Evolutionary conservation across 2,113 vertebrate species (phyloP).

Genomic region (Entelurus aequoreus): DNA sequence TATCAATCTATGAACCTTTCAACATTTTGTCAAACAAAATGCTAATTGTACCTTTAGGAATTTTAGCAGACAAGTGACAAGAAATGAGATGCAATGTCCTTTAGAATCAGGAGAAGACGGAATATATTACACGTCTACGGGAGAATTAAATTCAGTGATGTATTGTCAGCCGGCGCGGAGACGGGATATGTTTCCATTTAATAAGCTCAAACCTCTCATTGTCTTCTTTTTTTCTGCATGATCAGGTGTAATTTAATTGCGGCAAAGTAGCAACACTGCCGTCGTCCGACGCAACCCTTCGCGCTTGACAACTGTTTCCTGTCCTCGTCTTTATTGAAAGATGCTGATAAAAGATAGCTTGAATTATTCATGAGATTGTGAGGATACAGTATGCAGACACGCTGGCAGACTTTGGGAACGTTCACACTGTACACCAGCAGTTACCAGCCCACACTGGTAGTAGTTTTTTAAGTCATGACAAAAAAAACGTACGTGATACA

Average conservation of each 20-base stretch:
- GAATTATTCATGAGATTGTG: conserved; percentile 10
- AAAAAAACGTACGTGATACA: no score
- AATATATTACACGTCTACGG: conserved; percentile 79
- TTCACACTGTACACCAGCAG: neutral
- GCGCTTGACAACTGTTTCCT: neutral
- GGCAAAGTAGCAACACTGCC: conserved; percentile 1
- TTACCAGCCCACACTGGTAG: neutral
- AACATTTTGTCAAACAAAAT: conserved; percentile 99
- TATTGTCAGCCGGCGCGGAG: conserved; percentile 2
- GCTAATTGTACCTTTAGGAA: conserved; percentile 99
- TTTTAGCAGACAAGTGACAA: conserved; percentile 98
- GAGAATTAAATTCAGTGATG: conserved; percentile 2
- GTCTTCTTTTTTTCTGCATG: neutral
- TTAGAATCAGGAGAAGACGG: conserved; percentile 90
- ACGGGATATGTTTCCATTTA: conserved; percentile 4
- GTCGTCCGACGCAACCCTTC: neutral
- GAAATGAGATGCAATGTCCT: conserved; percentile 99
- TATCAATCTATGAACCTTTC: conserved; percentile 99
- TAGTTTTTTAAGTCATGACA: no score
- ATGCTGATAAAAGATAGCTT: neutral
- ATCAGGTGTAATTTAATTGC: conserved; percentile 4
- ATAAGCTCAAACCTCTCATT: neutral
- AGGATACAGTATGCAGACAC: neutral
- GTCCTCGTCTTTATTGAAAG: neutral
- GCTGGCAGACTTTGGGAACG: neutral